These are phyloP conservation scores for Vanessa atalanta DNA, from an alignment of 1,140 invertebrate species.

Conservation along the genomic window DNA sequence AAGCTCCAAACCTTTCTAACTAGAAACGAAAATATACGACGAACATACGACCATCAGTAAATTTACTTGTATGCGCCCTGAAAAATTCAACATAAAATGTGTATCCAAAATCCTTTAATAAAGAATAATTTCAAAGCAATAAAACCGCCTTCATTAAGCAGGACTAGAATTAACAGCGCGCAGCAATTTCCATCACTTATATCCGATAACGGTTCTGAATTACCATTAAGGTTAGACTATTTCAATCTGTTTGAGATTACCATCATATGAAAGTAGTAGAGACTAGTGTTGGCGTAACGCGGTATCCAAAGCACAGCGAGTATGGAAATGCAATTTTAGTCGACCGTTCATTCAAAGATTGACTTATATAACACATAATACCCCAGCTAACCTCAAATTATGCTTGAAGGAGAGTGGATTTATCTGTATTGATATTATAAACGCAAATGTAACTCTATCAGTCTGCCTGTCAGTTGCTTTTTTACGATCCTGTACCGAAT, in stretches of 20 bases:
- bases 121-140: background rate
- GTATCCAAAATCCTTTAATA: too few relatives aligned
- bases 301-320: background rate
- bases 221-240: constrained; percentile 5
- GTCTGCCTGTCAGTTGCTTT: too few relatives aligned
- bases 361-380: background rate
- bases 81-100: too few relatives aligned
- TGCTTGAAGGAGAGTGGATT: too few relatives aligned
- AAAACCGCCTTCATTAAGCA: background rate
- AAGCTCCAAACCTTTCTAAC: too few relatives aligned
- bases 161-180: background rate
- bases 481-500: too few relatives aligned
- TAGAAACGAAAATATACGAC: too few relatives aligned
- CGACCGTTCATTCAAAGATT: background rate
- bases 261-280: background rate
- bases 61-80: too few relatives aligned
- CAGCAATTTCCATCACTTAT: background rate
- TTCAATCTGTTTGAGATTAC: constrained; percentile 4
- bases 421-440: too few relatives aligned
- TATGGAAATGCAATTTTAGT: background rate
- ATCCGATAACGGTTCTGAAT: background rate
- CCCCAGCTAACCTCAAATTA: too few relatives aligned
- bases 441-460: too few relatives aligned
- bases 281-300: background rate
- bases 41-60: too few relatives aligned